phyloP scores from a whole-genome alignment of 1,140 invertebrate genomes.

The Odontomachus brunneus region DNA sequence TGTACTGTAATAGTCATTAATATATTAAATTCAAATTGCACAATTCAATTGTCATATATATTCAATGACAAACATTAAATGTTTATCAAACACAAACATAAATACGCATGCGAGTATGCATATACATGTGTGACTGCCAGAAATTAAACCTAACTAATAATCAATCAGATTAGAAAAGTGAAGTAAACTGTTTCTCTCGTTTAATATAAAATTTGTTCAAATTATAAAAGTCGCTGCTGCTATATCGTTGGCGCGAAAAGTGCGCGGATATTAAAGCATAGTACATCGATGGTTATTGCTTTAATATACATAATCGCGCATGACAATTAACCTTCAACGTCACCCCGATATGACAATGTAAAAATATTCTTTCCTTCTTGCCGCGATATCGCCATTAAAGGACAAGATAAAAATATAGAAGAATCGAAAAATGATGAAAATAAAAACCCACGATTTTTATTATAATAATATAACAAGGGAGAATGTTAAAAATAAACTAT shows the following conservation, averaged over 20 bases:
- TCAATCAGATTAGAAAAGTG: too few species aligned
- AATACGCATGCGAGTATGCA: neutral
- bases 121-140: too few species aligned
- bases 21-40: constrained; percentile 26
- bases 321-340: constrained; percentile 5
- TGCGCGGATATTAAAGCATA: too few species aligned
- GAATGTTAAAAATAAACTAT: too few species aligned
- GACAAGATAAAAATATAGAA: neutral
- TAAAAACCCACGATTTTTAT: neutral
- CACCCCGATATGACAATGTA: neutral
- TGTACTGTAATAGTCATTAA: neutral
- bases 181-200: too few species aligned
- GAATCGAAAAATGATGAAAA: neutral
- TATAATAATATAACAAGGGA: neutral
- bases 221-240: too few species aligned
- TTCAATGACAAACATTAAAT: constrained; percentile 7
- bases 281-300: too few species aligned
- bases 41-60: neutral
- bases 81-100: neutral
- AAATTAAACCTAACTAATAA: too few species aligned
- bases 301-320: constrained; percentile 4
- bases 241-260: too few species aligned
- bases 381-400: neutral
- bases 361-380: neutral
- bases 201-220: too few species aligned